Conservation (phyloP, 2,797 vertebrate species). For the Ataeniobius toweri region DNA sequence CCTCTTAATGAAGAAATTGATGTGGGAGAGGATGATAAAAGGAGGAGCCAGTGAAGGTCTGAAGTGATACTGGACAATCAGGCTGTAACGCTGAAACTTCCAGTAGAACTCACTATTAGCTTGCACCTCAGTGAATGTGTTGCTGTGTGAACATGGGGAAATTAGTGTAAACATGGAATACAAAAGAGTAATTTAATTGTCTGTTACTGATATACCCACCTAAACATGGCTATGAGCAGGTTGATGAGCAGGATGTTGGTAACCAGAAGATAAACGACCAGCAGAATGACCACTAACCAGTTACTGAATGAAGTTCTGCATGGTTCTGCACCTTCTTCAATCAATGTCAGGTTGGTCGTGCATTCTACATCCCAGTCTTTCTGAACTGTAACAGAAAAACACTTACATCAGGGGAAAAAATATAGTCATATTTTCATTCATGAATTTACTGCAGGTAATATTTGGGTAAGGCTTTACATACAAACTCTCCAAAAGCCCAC, state of each 20-base stretch:
- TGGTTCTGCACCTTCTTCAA: slow-evolving; percentile 72
- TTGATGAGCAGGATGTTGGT: slow-evolving; percentile 93
- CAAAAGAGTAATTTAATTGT: not conserved
- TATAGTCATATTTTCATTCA: not conserved
- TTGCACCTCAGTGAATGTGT: slow-evolving; percentile 89
- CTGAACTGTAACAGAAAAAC: slow-evolving; percentile 67
- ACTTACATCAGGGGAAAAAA: not conserved
- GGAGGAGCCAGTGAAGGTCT: slow-evolving; percentile 88
- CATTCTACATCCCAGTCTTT: slow-evolving; percentile 75
- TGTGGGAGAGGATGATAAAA: slow-evolving; percentile 89
- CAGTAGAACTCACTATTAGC: slow-evolving; percentile 90
- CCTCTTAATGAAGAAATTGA: slow-evolving; percentile 83
- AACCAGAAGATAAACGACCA: slow-evolving; percentile 88
- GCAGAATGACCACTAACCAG: slow-evolving; percentile 90
- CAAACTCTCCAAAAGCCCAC: not conserved
- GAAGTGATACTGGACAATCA: slow-evolving; percentile 90
- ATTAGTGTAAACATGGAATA: not conserved
- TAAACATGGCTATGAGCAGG: slow-evolving; percentile 93
- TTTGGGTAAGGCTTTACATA: not conserved
- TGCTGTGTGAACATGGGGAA: slow-evolving; percentile 63
- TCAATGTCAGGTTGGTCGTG: slow-evolving; percentile 74
- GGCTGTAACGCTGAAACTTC: slow-evolving; percentile 91
- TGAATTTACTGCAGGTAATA: not conserved
- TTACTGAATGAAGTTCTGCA: slow-evolving; percentile 84
- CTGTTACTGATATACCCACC: slow-evolving; percentile 66